These are phyloP conservation scores for Fregata magnificens DNA, from an alignment of 2,113 vertebrate species.

Conservation along the genomic window DNA sequence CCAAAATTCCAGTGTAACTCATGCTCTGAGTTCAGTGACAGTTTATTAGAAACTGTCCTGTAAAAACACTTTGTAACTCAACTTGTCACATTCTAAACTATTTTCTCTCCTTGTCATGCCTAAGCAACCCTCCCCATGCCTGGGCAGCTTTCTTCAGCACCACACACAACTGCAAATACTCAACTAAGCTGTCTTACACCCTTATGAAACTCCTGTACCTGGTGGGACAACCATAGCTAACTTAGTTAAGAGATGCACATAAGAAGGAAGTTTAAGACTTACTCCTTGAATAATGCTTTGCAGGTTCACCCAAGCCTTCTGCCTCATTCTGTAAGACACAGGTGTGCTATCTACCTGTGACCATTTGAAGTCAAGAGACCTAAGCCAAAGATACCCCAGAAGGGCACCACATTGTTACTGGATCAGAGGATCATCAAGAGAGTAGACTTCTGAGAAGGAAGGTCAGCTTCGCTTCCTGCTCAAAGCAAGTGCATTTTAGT, in stretches of 20 bases:
- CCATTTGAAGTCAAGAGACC: not conserved
- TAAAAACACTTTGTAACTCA: not conserved
- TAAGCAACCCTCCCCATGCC: not conserved
- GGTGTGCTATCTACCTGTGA: not conserved
- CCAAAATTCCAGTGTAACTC: fast-evolving
- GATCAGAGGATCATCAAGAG: not conserved
- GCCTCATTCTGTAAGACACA: not conserved
- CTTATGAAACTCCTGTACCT: not conserved
- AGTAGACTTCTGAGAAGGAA: not conserved
- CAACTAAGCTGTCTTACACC: not conserved
- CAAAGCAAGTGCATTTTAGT: not conserved
- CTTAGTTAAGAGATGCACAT: not conserved
- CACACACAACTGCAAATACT: not conserved
- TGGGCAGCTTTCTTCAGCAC: not conserved
- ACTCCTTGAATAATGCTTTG: not conserved
- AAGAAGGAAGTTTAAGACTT: not conserved
- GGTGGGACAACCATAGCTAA: not conserved
- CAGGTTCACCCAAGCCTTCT: not conserved
- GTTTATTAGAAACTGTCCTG: not conserved
- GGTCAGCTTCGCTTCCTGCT: not conserved
- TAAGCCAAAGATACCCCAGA: not conserved
- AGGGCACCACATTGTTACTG: not conserved
- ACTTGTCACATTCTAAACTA: not conserved
- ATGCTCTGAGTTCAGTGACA: not conserved
- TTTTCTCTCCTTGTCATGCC: not conserved